Conservation (phyloP, 64 coral and sea anemone species). For the Stichodactyla mertensii region DNA sequence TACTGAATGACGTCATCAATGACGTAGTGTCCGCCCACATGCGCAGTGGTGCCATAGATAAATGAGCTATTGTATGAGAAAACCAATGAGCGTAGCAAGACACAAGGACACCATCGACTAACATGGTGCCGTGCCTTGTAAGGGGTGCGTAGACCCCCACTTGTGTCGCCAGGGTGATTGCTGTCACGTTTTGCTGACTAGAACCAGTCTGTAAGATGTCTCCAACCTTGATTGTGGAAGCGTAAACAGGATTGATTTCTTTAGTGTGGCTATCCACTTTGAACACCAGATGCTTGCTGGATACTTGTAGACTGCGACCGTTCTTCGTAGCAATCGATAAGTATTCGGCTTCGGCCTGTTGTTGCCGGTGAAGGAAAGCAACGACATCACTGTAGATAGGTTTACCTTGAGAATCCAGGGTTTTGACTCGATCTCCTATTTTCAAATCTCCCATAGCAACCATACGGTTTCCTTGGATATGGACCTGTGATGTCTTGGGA, state of each 20-base stretch:
- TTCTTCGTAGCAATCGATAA: slow-evolving; percentile 4
- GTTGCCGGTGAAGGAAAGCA: slow-evolving; percentile 46
- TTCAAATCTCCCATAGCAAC: slow-evolving; percentile 34
- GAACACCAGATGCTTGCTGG: slow-evolving; percentile 53
- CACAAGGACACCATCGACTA: slow-evolving; percentile 68
- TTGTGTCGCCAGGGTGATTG: slow-evolving; percentile 42
- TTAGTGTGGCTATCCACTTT: background rate
- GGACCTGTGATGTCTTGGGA: slow-evolving; percentile 24
- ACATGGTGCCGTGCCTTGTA: slow-evolving; percentile 71
- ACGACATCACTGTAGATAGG: slow-evolving; percentile 43
- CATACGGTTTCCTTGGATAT: slow-evolving; percentile 15
- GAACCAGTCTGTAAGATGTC: background rate
- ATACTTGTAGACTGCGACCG: slow-evolving; percentile 23
- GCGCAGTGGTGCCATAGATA: slow-evolving; percentile 73
- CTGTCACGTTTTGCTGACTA: background rate
- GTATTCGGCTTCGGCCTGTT: slow-evolving; percentile 3
- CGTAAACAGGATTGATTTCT: slow-evolving; percentile 22
- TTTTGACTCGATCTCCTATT: slow-evolving; percentile 42
- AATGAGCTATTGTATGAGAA: slow-evolving; percentile 63
- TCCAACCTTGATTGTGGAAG: slow-evolving; percentile 46
- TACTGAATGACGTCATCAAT: background rate
- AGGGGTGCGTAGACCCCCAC: slow-evolving; percentile 79
- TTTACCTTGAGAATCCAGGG: slow-evolving; percentile 43
- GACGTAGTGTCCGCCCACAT: slow-evolving; percentile 4
- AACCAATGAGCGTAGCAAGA: slow-evolving; percentile 90